Conservation (phyloP, 2,888 invertebrate genomes). For the Pedicia rivosa region DNA sequence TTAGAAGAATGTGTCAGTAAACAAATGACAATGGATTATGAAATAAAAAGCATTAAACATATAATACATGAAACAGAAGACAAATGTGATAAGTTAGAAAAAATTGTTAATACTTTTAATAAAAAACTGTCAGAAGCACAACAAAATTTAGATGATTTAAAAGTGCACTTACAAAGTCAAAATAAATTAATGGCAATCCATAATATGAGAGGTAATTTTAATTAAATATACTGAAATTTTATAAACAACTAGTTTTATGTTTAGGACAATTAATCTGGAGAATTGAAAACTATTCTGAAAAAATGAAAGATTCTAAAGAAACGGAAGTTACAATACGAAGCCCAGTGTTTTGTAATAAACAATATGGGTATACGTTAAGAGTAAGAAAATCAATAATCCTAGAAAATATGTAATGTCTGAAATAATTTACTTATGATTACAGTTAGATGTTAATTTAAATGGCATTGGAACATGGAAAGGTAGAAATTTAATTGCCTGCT, state of each 20-base stretch:
- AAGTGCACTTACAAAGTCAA: conserved; percentile 27
- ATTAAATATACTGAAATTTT: conserved; percentile 9
- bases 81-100: conserved; percentile 33
- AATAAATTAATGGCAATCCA: conserved; percentile 24
- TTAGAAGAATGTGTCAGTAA: no score
- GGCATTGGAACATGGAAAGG: conserved; percentile 65
- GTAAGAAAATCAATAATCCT: conserved; percentile 28
- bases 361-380: conserved; percentile 58
- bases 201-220: conserved; percentile 25
- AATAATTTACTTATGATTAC: conserved; percentile 5
- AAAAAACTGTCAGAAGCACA: conserved; percentile 30
- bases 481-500: conserved; percentile 50
- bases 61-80: conserved; percentile 35
- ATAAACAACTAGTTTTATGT: not conserved
- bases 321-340: conserved; percentile 46
- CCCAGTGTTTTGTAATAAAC: conserved; percentile 49
- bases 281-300: conserved; percentile 44
- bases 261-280: conserved; percentile 56
- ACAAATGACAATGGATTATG: conserved; percentile 32
- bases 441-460: conserved; percentile 54
- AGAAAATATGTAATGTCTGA: not conserved
- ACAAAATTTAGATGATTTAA: conserved; percentile 32
- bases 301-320: conserved; percentile 50
- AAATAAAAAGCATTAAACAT: conserved; percentile 34
- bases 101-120: conserved; percentile 27